Conservation (phyloP, 1,140 invertebrate genomes). For the Drosophila rhopaloa region DNA sequence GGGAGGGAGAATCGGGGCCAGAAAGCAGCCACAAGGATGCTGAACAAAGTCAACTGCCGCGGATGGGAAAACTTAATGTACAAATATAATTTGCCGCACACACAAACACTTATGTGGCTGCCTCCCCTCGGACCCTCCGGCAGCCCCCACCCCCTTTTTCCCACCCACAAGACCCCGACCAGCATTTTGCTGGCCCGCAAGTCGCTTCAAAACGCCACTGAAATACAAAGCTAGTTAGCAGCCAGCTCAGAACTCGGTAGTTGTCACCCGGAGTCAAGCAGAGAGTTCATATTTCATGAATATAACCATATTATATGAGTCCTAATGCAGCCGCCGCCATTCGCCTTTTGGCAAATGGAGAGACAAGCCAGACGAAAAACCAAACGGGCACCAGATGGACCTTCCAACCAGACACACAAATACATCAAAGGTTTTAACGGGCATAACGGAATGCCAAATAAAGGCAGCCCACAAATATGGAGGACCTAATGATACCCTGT, state of each 20-base stretch:
- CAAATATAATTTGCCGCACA: conserved; percentile 82
- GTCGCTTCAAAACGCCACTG: conserved; percentile 57
- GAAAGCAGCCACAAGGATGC: conserved; percentile 31
- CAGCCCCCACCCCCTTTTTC: neutral
- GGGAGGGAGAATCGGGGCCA: conserved; percentile 25
- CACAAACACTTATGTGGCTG: conserved; percentile 81
- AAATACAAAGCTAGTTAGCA: conserved; percentile 71
- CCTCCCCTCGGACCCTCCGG: conserved; percentile 20
- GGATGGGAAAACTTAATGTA: conserved; percentile 74
- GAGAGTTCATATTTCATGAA: conserved; percentile 79
- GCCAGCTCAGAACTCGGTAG: conserved; percentile 26
- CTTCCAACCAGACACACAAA: conserved; percentile 41
- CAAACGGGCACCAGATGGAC: conserved; percentile 46
- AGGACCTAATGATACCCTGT: conserved; percentile 7
- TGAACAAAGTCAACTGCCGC: conserved; percentile 74
- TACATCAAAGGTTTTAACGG: conserved; percentile 70
- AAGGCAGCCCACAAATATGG: too few species aligned
- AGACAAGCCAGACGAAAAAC: conserved; percentile 15
- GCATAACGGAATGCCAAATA: conserved; percentile 10
- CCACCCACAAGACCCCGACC: conserved; percentile 28
- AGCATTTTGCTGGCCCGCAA: conserved; percentile 64
- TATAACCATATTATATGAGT: conserved; percentile 79
- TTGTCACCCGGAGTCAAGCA: conserved; percentile 63
- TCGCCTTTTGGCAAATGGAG: conserved; percentile 34
- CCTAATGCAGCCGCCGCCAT: conserved; percentile 42